Evolutionary conservation across 2,113 vertebrate genomes (phyloP).

Genomic region (Paramormyrops kingsleyae): DNA sequence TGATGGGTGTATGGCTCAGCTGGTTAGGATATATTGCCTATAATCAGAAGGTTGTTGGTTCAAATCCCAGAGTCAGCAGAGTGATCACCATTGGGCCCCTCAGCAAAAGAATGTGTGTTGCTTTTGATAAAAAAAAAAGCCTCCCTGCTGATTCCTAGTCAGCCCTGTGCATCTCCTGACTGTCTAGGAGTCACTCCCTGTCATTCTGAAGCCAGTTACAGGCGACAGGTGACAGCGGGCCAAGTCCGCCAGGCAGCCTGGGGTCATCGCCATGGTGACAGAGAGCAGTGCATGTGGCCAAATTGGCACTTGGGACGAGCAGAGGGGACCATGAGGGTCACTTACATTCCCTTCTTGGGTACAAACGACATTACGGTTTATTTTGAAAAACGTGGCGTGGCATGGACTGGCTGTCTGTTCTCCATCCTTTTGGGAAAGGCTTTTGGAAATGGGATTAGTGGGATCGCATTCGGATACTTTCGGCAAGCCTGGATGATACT

Average conservation of each 20-base stretch:
- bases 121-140: background rate
- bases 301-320: background rate
- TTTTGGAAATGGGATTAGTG: background rate
- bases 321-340: background rate
- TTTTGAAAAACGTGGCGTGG: background rate
- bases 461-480: background rate
- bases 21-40: background rate
- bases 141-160: background rate
- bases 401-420: background rate
- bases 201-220: background rate
- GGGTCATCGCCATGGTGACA: slow-evolving; percentile 7
- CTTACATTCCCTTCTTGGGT: background rate
- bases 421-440: background rate
- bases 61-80: background rate
- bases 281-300: background rate
- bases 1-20: background rate
- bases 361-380: background rate
- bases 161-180: background rate
- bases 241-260: background rate
- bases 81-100: background rate
- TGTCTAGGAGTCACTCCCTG: background rate
- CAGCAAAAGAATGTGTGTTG: background rate
- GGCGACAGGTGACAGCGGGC: background rate
- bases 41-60: background rate
- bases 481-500: background rate